These are phyloP conservation scores for Esox masquinongy DNA, from an alignment of 2,797 vertebrate genomes.

Conservation along the genomic window DNA sequence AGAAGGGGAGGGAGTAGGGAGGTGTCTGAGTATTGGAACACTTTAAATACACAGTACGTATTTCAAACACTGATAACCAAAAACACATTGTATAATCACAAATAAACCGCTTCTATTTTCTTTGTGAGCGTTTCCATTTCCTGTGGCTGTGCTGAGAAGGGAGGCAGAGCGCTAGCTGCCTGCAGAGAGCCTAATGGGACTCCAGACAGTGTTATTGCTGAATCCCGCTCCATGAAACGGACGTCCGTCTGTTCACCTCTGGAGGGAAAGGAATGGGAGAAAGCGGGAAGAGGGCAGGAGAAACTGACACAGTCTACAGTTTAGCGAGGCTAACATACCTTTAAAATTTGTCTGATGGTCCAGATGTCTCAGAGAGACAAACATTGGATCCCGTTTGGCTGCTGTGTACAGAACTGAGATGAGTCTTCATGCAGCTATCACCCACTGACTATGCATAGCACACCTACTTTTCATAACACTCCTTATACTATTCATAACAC, in stretches of 20 bases:
- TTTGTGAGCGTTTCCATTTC: conserved; percentile 46
- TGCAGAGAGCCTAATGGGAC: conserved; percentile 67
- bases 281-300: conserved; percentile 19
- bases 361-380: conserved; percentile 27
- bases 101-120: conserved; percentile 61
- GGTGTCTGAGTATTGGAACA: conserved; percentile 14
- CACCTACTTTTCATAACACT: too few species aligned
- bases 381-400: conserved; percentile 17
- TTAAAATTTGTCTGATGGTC: conserved; percentile 54
- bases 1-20: neutral
- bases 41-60: conserved; percentile 46
- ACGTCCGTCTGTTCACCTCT: conserved; percentile 65
- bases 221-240: conserved; percentile 58
- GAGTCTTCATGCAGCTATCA: neutral
- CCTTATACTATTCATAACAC: too few species aligned
- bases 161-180: conserved; percentile 48
- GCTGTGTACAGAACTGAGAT: conserved; percentile 9
- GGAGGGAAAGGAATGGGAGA: conserved; percentile 45
- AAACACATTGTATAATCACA: conserved; percentile 59
- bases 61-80: conserved; percentile 58
- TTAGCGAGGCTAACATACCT: conserved; percentile 33
- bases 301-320: conserved; percentile 47
- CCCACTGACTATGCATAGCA: too few species aligned
- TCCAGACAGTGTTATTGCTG: conserved; percentile 70
- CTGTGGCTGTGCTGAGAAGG: conserved; percentile 43